These are phyloP conservation scores for Arion vulgaris DNA, from an alignment of 1,140 invertebrate species.

Conservation along the genomic window DNA sequence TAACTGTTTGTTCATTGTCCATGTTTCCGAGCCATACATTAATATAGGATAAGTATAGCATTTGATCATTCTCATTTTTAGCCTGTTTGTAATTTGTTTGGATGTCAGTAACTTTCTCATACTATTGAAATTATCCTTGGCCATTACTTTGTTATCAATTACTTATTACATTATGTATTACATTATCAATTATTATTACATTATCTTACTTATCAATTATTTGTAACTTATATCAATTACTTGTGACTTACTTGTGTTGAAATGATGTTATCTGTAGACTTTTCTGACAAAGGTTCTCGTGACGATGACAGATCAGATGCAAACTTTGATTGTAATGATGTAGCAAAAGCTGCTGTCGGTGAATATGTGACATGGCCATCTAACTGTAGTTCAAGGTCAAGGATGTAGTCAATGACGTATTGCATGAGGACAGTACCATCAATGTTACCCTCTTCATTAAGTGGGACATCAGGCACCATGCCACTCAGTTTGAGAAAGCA, in stretches of 20 bases:
- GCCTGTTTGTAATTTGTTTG: no score
- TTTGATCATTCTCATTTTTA: no score
- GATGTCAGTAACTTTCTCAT: no score
- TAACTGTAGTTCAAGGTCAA: conserved; percentile 90
- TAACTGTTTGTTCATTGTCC: no score
- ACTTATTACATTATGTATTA: no score
- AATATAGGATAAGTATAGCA: no score
- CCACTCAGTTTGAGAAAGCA: conserved; percentile 92
- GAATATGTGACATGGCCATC: conserved; percentile 75
- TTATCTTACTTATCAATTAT: no score
- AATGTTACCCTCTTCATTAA: conserved; percentile 69
- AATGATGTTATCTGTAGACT: conserved; percentile 56
- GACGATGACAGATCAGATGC: conserved; percentile 47
- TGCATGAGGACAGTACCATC: conserved; percentile 95
- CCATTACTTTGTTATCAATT: no score
- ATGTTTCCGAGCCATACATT: no score
- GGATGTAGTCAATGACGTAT: conserved; percentile 96
- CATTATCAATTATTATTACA: no score
- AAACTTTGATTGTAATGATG: conserved; percentile 51
- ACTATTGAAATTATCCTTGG: no score
- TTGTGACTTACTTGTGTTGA: conserved; percentile 33
- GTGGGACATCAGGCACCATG: conserved; percentile 77
- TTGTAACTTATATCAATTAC: no score
- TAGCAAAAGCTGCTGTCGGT: conserved; percentile 17
- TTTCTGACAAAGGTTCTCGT: conserved; percentile 58